Conservation (phyloP, 2,797 vertebrate species). For the Nyctibius grandis region DNA sequence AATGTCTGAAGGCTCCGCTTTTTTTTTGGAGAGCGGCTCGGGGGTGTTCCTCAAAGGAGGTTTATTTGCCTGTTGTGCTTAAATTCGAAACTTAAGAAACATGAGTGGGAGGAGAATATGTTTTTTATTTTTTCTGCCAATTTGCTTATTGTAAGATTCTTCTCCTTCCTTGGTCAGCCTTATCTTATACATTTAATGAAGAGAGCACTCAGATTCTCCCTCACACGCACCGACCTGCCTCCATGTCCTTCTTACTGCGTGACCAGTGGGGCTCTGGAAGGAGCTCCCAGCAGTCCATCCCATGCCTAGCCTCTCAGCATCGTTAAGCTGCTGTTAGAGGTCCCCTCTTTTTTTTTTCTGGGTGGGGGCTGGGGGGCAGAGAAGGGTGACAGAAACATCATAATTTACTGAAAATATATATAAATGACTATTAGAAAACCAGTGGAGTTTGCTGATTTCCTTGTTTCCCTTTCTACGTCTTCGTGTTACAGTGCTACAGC, state of each 20-base stretch:
- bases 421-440: background rate
- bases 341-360: no score
- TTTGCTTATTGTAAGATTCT: background rate
- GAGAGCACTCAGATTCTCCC: background rate
- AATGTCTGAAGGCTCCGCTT: background rate
- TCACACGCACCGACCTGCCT: background rate
- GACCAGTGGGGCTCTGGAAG: background rate
- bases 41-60: background rate
- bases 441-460: background rate
- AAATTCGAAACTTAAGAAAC: background rate
- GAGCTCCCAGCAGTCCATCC: background rate
- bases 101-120: background rate
- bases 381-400: background rate
- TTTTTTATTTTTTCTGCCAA: fast-evolving
- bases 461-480: background rate
- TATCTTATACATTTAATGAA: background rate
- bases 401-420: background rate
- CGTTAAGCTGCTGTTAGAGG: background rate
- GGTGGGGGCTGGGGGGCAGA: fast-evolving
- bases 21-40: no score
- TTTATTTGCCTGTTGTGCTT: background rate
- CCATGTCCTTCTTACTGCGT: background rate
- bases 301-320: background rate
- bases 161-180: background rate
- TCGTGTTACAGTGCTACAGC: background rate